phyloP scores from a whole-genome alignment of 2,888 invertebrate genomes.

The Athripsodes cinereus region DNA sequence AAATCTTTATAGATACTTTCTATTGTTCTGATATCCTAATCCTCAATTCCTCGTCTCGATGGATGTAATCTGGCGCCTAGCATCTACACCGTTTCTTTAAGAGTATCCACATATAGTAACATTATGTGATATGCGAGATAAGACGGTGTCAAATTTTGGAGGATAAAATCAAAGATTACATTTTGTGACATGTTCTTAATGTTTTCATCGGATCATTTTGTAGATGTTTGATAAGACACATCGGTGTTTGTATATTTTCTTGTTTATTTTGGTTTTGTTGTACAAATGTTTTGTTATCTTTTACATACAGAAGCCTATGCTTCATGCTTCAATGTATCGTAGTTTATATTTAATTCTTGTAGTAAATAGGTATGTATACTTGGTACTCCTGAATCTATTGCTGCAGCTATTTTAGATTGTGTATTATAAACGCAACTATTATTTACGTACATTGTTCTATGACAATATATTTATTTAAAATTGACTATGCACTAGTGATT shows the following conservation, averaged over 20 bases:
- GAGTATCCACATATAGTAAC: no score
- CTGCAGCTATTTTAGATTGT: no score
- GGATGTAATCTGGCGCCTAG: constrained; percentile 25
- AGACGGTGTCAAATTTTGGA: constrained; percentile 17
- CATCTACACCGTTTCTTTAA: constrained; percentile 12
- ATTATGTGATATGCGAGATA: constrained; percentile 4
- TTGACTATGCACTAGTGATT: no score
- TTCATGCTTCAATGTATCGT: no score
- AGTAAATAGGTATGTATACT: no score
- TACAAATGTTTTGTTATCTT: no score
- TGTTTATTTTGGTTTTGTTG: not conserved
- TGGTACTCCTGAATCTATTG: no score
- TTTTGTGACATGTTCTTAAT: constrained; percentile 2
- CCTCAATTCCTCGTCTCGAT: constrained; percentile 11
- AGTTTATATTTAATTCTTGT: no score
- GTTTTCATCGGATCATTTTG: constrained; percentile 18
- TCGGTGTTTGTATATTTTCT: constrained; percentile 11
- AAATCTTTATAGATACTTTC: constrained; percentile 11
- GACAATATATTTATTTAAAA: no score
- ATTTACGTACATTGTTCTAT: no score
- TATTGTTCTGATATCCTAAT: constrained; percentile 18
- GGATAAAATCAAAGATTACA: constrained; percentile 17
- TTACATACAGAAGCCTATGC: no score
- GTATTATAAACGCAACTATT: no score
- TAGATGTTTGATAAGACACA: constrained; percentile 19